Evolutionary conservation across 2,888 invertebrate genomes (phyloP).

Genomic region (Troilus luridus): DNA sequence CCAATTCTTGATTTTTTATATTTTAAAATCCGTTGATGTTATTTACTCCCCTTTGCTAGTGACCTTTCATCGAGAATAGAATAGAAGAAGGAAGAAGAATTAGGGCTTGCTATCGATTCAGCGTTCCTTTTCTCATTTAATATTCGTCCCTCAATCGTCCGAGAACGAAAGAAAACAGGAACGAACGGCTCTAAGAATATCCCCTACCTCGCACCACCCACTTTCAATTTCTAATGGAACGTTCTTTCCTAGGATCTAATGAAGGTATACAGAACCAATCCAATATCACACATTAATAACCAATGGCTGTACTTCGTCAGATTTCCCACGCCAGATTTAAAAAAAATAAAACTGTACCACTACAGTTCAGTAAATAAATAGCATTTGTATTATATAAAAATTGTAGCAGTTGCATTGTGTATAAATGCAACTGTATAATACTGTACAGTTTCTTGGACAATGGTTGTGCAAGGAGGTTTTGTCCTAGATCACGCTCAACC

Average conservation of each 20-base stretch:
- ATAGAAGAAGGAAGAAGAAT: neutral
- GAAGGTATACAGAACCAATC: neutral
- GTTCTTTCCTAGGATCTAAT: neutral
- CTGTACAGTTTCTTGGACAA: no score
- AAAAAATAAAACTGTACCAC: no score
- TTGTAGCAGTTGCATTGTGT: no score
- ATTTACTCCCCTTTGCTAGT: neutral
- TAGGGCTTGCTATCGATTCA: neutral
- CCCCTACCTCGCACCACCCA: neutral
- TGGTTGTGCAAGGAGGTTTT: no score
- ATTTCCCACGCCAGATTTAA: neutral
- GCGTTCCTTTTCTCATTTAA: slow-evolving; percentile 18
- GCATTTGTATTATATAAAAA: no score
- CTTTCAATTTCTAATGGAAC: neutral
- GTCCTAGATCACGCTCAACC: no score
- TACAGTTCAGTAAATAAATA: no score
- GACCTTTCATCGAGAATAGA: neutral
- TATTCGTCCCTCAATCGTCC: neutral
- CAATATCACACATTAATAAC: neutral
- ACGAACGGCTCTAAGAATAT: neutral
- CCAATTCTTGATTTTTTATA: no score
- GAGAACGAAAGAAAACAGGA: slow-evolving; percentile 9
- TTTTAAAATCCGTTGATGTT: neutral
- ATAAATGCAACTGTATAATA: no score
- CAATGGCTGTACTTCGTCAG: neutral